phyloP scores from a whole-genome alignment of 2,113 vertebrate species.

The Cepphus grylle region DNA sequence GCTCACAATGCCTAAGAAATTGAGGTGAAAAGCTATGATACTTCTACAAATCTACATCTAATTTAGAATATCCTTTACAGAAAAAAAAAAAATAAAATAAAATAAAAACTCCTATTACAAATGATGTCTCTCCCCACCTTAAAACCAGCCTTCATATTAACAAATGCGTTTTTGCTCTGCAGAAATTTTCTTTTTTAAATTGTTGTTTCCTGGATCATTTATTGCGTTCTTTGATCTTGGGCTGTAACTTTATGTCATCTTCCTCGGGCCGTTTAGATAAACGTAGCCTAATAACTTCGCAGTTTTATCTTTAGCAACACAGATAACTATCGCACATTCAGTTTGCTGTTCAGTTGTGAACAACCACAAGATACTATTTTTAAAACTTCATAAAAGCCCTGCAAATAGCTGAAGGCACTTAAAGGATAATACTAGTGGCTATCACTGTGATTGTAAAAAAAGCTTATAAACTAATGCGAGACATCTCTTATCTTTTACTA shows the following conservation, averaged over 20 bases:
- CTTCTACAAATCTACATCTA: neutral
- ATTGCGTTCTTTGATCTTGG: slow-evolving; percentile 77
- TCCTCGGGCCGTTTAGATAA: slow-evolving; percentile 66
- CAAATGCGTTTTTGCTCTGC: slow-evolving; percentile 57
- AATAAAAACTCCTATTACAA: neutral
- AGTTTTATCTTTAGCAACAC: slow-evolving; percentile 67
- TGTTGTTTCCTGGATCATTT: slow-evolving; percentile 72
- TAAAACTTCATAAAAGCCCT: slow-evolving; percentile 64
- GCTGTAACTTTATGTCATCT: slow-evolving; percentile 57
- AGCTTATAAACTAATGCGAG: neutral
- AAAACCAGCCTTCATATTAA: slow-evolving; percentile 54
- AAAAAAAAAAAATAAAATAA: neutral
- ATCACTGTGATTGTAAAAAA: neutral
- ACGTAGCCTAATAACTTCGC: slow-evolving; percentile 66
- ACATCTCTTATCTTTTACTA: neutral
- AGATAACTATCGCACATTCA: slow-evolving; percentile 71
- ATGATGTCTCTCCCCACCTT: neutral
- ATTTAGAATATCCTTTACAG: neutral
- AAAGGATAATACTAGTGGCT: slow-evolving; percentile 17
- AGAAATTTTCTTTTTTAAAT: slow-evolving; percentile 56
- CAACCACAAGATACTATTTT: slow-evolving; percentile 47
- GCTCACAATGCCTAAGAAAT: neutral
- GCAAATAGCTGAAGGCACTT: slow-evolving; percentile 21
- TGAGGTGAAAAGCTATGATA: neutral
- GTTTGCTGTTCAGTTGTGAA: slow-evolving; percentile 61